phyloP scores from a whole-genome alignment of 2,797 vertebrate species.

The Lateolabrax maculatus region DNA sequence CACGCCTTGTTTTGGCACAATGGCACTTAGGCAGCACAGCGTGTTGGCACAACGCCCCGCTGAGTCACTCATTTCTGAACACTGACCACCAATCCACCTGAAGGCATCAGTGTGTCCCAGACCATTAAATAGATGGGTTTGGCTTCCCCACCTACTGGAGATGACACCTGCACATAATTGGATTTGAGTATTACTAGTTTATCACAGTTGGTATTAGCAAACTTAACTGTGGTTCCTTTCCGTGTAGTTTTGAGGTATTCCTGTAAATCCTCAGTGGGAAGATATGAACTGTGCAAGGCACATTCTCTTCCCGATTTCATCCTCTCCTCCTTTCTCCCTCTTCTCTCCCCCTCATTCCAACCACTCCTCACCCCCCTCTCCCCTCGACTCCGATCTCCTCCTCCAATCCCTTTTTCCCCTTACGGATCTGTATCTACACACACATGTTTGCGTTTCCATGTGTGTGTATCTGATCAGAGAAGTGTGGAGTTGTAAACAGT shows the following conservation, averaged over 20 bases:
- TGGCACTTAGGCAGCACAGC: not conserved
- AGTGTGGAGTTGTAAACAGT: constrained; percentile 51
- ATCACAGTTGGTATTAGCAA: not conserved
- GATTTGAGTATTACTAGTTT: not conserved
- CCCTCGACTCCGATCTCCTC: constrained; percentile 9
- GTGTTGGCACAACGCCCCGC: constrained; percentile 47
- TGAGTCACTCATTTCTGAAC: constrained; percentile 52
- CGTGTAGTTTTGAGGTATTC: not conserved
- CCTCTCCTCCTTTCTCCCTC: constrained; percentile 27
- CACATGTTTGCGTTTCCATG: constrained; percentile 15
- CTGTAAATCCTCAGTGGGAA: constrained; percentile 9
- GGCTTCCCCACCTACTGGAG: constrained; percentile 16
- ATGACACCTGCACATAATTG: constrained; percentile 24
- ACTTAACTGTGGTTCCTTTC: not conserved
- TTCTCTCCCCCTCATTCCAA: constrained; percentile 61
- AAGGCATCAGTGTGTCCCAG: constrained; percentile 13
- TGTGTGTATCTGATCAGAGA: constrained; percentile 50
- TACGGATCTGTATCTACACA: constrained; percentile 19
- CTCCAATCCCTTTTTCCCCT: constrained; percentile 36
- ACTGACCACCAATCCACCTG: constrained; percentile 36
- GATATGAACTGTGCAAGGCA: constrained; percentile 32
- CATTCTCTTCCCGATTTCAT: constrained; percentile 44
- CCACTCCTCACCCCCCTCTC: constrained; percentile 17
- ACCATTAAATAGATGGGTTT: constrained; percentile 30
- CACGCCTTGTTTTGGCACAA: constrained; percentile 32